These are phyloP conservation scores for Alethe diademata DNA, from an alignment of 2,113 vertebrate species.

Conservation along the genomic window DNA sequence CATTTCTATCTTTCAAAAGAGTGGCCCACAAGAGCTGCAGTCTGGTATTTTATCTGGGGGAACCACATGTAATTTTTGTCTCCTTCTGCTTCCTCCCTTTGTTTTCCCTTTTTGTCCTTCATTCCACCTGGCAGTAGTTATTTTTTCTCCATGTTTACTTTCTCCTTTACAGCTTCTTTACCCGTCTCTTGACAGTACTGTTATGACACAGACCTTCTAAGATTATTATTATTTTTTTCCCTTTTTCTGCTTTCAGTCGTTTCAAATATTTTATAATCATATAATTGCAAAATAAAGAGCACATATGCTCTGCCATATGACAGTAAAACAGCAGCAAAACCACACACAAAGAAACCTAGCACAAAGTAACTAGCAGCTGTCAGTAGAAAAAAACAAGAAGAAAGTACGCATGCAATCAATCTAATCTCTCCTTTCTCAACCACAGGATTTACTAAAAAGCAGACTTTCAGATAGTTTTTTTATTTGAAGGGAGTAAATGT, in stretches of 20 bases:
- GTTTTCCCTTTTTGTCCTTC: neutral
- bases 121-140: neutral
- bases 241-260: neutral
- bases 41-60: neutral
- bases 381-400: neutral
- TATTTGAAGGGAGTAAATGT: neutral
- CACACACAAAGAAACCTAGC: neutral
- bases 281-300: neutral
- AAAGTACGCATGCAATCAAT: fast-evolving
- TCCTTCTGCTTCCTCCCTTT: neutral
- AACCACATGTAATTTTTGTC: neutral
- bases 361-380: neutral
- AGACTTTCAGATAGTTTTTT: neutral
- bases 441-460: neutral
- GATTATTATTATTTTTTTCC: neutral
- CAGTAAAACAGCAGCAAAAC: neutral
- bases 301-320: neutral
- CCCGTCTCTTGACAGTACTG: neutral
- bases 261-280: neutral
- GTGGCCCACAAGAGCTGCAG: fast-evolving
- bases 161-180: neutral
- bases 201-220: neutral
- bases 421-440: neutral
- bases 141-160: neutral
- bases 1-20: neutral